These are phyloP conservation scores for Hirtodrosophila duncani DNA, from an alignment of 2,888 invertebrate genomes.

Conservation along the genomic window DNA sequence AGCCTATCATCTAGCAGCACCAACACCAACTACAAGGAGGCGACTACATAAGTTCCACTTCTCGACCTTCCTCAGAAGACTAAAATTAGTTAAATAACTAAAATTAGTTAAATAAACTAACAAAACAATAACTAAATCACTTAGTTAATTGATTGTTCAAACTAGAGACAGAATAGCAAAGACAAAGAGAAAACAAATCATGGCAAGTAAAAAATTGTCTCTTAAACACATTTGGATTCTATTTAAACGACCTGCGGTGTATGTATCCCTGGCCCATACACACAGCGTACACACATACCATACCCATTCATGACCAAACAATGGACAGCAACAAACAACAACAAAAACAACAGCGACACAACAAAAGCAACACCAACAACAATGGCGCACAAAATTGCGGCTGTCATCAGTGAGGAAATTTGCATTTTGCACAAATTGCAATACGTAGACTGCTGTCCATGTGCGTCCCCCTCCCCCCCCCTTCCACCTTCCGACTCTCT, in stretches of 20 bases:
- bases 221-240: no score
- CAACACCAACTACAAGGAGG: no score
- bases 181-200: no score
- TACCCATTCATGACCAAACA: conserved; percentile 39
- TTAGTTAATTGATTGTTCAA: no score
- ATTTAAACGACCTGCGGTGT: conserved; percentile 19
- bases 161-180: no score
- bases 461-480: not conserved
- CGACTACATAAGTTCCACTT: no score
- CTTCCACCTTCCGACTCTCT: not conserved
- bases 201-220: no score
- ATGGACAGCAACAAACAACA: conserved; percentile 43
- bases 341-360: conserved; percentile 19
- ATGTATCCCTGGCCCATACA: conserved; percentile 16
- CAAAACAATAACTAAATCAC: no score
- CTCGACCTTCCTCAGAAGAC: no score
- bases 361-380: conserved; percentile 39
- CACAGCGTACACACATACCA: conserved; percentile 18
- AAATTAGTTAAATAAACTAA: no score
- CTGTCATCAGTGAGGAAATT: conserved; percentile 72
- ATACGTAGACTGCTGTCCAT: conserved; percentile 52
- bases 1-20: no score
- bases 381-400: conserved; percentile 64
- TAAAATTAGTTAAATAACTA: no score
- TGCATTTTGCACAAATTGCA: conserved; percentile 72